Evolutionary conservation across 2,113 vertebrate genomes (phyloP), one percentile per base, ranked within the genome.

Genomic region (Blennius ocellaris): DNA sequence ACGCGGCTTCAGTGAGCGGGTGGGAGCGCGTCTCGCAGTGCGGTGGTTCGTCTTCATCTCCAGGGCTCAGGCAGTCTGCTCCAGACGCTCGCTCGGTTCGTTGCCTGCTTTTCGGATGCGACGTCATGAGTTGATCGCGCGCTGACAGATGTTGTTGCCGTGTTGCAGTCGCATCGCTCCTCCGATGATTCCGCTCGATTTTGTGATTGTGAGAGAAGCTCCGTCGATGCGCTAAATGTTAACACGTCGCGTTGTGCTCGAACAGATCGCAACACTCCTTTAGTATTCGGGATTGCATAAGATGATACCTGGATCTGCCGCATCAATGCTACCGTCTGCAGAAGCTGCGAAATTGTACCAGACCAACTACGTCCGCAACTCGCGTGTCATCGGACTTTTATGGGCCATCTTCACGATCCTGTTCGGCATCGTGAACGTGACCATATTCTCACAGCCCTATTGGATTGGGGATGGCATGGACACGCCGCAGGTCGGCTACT

Each of bases 341-440:
- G 97, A 98, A 90, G 96, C 96, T 71, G 96, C 97, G 85, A 97
- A 96, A 94, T 88, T 98, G 74, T 98, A 98, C 89, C 97, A 97
- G 90, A 96, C 94, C 89, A 97, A 97, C 92, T 97, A 98, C 91
- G 95, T 98, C 86, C 92, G 96, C 83, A 98, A 98, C 95, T 97
- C 97, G 63, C 92, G 96, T 69, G 95, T 96, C 69, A 98, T 98
- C 91, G 97, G 97, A 84, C 96, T 98, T 78, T 90, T 98, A 58
- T 98, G 97, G 97, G 96, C 97, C 92, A 97, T 98, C 86, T 97
- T 98, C 94, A 98, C 97, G 84, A 96, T 98, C 88, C 95, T 96
- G 89, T 98, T 98, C 86, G 97, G 96, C 65, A 97, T 98, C 79
- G 94, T 98, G 54, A 98, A 97, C 91, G 95, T 98, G 93, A 96